These are phyloP conservation scores for Sinohyriopsis cumingii DNA, from an alignment of 2,888 invertebrate genomes.

Conservation along the genomic window DNA sequence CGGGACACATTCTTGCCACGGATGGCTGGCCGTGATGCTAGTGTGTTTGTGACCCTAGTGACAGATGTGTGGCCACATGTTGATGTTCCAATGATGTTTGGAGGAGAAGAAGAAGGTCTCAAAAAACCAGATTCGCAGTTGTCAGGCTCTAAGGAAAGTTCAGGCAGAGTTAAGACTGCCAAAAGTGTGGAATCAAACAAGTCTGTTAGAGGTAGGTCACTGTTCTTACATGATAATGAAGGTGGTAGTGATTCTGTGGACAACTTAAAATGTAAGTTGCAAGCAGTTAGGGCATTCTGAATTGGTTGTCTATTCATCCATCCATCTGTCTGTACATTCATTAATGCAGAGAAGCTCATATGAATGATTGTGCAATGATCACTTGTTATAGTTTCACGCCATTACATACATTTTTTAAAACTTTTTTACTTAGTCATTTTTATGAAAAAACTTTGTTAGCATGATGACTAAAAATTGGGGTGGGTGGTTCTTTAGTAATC, in stretches of 20 bases:
- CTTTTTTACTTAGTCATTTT: no score
- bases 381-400: no score
- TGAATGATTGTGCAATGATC: no score
- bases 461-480: no score
- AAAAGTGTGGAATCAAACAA: constrained; percentile 52
- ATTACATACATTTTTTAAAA: no score
- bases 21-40: constrained; percentile 62
- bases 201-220: constrained; percentile 57
- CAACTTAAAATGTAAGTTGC: neutral
- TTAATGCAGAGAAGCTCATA: no score
- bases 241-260: neutral
- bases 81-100: constrained; percentile 58
- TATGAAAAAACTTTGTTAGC: no score
- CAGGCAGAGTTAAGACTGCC: constrained; percentile 45
- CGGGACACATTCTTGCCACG: constrained; percentile 67
- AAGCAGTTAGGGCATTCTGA: neutral
- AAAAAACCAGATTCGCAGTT: constrained; percentile 40
- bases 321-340: neutral
- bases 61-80: constrained; percentile 65
- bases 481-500: no score
- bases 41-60: constrained; percentile 61
- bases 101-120: constrained; percentile 49
- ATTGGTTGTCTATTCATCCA: neutral
- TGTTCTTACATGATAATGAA: neutral
- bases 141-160: constrained; percentile 38